Evolutionary conservation across 2,888 invertebrate species (phyloP).

Genomic region (Crematogaster levior): DNA sequence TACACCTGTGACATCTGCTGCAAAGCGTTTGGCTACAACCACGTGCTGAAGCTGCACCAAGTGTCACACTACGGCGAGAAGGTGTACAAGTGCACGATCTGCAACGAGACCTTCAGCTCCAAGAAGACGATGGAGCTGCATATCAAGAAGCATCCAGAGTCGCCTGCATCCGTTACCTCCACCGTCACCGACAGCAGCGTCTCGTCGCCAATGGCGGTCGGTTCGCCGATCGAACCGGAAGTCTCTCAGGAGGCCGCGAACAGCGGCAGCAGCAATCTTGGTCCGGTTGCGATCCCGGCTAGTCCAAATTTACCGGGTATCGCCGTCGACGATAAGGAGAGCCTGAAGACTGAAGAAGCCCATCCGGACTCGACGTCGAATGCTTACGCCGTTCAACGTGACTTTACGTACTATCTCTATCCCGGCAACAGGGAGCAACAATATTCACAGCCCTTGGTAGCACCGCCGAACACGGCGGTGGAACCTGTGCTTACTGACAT

Average conservation of each 20-base stretch:
- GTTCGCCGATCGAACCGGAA: conserved; percentile 83
- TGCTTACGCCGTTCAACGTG: conserved; percentile 74
- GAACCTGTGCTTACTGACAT: conserved; percentile 84
- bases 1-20: conserved; percentile 97
- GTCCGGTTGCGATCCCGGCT: background rate
- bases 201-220: conserved; percentile 79
- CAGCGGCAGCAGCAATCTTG: conserved; percentile 57
- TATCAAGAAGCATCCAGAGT: conserved; percentile 92
- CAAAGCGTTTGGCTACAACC: conserved; percentile 96
- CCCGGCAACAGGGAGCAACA: conserved; percentile 74
- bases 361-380: conserved; percentile 43
- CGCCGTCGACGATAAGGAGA: conserved; percentile 77
- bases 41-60: conserved; percentile 95
- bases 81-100: conserved; percentile 96
- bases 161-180: conserved; percentile 62
- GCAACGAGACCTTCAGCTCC: conserved; percentile 95
- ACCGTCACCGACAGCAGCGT: conserved; percentile 50
- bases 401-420: conserved; percentile 85
- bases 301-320: conserved; percentile 42
- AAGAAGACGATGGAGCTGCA: conserved; percentile 97
- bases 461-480: conserved; percentile 77
- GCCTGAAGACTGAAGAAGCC: conserved; percentile 79
- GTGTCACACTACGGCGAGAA: conserved; percentile 97
- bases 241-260: conserved; percentile 77
- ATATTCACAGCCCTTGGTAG: conserved; percentile 61